Conservation (phyloP, 2,113 vertebrate genomes). For the Callipepla californica region DNA sequence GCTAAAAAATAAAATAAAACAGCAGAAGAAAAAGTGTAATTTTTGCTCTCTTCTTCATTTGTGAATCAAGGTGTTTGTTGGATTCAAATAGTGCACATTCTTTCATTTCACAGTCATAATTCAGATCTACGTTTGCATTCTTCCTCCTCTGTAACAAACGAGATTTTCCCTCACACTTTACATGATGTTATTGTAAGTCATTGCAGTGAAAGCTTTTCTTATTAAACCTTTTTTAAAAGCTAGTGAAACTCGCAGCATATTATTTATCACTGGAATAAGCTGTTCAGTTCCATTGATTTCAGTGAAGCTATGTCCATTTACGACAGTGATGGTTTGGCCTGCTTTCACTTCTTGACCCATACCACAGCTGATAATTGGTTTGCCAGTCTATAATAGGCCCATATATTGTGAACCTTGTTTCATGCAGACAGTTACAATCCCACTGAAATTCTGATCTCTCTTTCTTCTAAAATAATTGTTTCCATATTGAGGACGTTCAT, state of each 20-base stretch:
- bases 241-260: background rate
- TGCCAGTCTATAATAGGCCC: constrained; percentile 13
- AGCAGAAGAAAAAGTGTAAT: background rate
- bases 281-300: constrained; percentile 18
- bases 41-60: background rate
- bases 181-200: accelerated
- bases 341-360: background rate
- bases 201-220: constrained; percentile 20
- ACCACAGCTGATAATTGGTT: constrained; percentile 20
- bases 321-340: background rate
- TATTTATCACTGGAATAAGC: constrained; percentile 14
- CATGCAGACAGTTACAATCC: background rate
- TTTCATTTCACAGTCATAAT: background rate
- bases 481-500: background rate
- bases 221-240: background rate
- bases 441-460: constrained; percentile 6
- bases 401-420: background rate
- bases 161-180: background rate
- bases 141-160: background rate
- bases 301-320: background rate
- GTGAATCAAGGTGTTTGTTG: background rate
- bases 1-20: background rate
- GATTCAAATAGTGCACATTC: background rate
- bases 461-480: background rate
- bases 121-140: background rate